These are phyloP conservation scores for Bemisia tabaci DNA, from an alignment of 1,140 invertebrate species.

Conservation along the genomic window DNA sequence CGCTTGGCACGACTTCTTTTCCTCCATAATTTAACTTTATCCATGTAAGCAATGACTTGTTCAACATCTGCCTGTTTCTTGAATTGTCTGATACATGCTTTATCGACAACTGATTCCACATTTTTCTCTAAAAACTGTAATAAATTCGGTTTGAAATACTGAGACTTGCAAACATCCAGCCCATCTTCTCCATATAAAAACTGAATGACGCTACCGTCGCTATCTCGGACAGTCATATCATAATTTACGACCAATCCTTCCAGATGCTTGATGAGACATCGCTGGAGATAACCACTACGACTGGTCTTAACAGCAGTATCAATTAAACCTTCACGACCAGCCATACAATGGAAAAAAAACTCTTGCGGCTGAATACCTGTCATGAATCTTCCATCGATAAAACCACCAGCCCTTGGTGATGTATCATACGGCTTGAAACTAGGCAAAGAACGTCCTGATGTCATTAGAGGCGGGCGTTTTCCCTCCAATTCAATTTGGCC, in stretches of 20 bases:
- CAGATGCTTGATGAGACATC: slow-evolving; percentile 95
- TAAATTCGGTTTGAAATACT: slow-evolving; percentile 67
- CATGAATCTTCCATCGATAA: slow-evolving; percentile 89
- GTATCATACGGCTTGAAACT: slow-evolving; percentile 86
- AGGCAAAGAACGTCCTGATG: slow-evolving; percentile 82
- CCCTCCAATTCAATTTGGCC: slow-evolving; percentile 99
- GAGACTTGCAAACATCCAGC: slow-evolving; percentile 74
- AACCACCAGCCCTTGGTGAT: slow-evolving; percentile 86
- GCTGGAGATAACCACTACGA: slow-evolving; percentile 92
- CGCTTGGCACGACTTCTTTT: background rate
- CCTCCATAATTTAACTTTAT: background rate
- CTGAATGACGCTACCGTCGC: slow-evolving; percentile 84
- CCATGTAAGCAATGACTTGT: background rate
- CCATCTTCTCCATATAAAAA: slow-evolving; percentile 97
- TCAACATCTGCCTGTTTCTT: background rate
- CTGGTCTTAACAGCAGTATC: slow-evolving; percentile 86
- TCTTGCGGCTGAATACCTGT: slow-evolving; percentile 95
- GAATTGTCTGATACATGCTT: slow-evolving; percentile 20
- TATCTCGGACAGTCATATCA: slow-evolving; percentile 89
- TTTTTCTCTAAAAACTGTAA: slow-evolving; percentile 74
- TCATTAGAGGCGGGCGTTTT: slow-evolving; percentile 86
- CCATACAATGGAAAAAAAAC: slow-evolving; percentile 99
- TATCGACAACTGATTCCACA: slow-evolving; percentile 43
- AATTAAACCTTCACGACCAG: slow-evolving; percentile 86
- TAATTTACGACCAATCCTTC: slow-evolving; percentile 86